These are phyloP conservation scores for Bucorvus abyssinicus DNA, from an alignment of 2,797 vertebrate species.

Conservation along the genomic window DNA sequence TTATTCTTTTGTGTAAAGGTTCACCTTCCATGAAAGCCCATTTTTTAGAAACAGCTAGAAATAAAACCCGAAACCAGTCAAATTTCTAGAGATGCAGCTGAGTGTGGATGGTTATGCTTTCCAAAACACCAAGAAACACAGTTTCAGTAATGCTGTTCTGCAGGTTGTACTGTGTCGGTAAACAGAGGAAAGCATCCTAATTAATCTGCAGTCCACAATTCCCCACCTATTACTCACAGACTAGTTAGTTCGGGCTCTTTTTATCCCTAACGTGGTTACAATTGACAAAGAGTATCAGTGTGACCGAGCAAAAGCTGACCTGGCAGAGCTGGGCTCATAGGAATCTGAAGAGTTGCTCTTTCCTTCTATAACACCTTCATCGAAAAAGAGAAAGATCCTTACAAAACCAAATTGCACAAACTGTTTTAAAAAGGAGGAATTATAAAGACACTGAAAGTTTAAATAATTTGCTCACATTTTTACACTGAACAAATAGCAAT, in stretches of 20 bases:
- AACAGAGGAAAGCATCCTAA: neutral
- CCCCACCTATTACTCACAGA: neutral
- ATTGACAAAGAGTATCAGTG: neutral
- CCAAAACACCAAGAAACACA: neutral
- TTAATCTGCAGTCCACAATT: neutral
- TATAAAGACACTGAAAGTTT: neutral
- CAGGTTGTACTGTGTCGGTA: neutral
- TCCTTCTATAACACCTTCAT: neutral
- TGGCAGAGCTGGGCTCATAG: neutral
- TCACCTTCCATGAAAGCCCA: neutral
- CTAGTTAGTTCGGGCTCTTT: neutral
- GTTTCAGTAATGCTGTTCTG: neutral
- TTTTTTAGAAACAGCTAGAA: neutral
- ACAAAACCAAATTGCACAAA: neutral
- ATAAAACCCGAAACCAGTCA: neutral
- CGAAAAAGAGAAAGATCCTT: neutral
- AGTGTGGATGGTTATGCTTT: neutral
- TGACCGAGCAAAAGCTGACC: neutral
- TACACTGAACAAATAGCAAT: neutral
- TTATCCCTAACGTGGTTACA: neutral
- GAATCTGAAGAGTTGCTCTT: neutral
- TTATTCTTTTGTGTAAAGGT: neutral
- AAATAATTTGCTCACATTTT: neutral
- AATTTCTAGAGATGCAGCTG: neutral
- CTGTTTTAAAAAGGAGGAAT: neutral